These are phyloP conservation scores for Adineta ricciae DNA, from an alignment of 2,888 invertebrate genomes.

Conservation along the genomic window DNA sequence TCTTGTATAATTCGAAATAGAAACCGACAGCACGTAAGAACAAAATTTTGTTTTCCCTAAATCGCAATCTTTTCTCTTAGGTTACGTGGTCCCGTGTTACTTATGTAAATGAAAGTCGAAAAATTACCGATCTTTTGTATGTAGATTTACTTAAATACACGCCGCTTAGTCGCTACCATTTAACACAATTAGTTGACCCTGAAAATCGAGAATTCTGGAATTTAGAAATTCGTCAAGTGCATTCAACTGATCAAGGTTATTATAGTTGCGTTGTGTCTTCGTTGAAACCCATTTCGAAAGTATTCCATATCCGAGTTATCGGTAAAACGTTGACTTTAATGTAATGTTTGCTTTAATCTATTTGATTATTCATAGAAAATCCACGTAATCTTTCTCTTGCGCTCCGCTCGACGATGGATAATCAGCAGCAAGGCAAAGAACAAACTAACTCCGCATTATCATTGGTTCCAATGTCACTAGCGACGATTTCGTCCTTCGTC, in stretches of 20 bases:
- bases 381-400: background rate
- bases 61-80: background rate
- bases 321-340: background rate
- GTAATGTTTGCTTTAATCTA: no score
- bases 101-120: background rate
- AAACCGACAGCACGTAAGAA: background rate
- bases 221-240: background rate
- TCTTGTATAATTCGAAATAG: slow-evolving; percentile 1
- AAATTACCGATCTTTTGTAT: background rate
- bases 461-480: background rate
- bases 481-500: background rate
- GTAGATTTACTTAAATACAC: background rate
- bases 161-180: background rate
- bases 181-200: background rate
- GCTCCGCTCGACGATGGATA: background rate
- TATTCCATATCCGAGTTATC: background rate
- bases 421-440: background rate
- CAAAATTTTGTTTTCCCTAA: background rate
- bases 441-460: background rate
- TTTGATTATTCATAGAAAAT: background rate
- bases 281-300: background rate
- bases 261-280: background rate
- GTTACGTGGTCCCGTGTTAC: background rate
- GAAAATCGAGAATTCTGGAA: background rate
- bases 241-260: background rate